These are phyloP conservation scores for Mythimna lalbum DNA, from an alignment of 2,888 invertebrate species.

Conservation along the genomic window DNA sequence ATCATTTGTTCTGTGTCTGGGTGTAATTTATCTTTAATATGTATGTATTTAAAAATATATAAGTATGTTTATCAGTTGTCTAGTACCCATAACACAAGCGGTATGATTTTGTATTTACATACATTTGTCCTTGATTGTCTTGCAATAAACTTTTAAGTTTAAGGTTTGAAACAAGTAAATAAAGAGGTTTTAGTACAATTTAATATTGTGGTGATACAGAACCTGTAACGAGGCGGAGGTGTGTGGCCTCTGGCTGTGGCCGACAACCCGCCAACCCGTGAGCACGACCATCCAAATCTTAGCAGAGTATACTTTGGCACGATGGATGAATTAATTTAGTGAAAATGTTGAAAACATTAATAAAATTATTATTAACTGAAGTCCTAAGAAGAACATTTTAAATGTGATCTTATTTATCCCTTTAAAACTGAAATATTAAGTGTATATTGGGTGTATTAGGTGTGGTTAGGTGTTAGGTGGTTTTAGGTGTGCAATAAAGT, in stretches of 20 bases:
- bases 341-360: neutral
- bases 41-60: too few relatives aligned
- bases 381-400: too few relatives aligned
- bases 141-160: conserved; percentile 75
- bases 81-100: too few relatives aligned
- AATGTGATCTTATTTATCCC: neutral
- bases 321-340: conserved; percentile 19
- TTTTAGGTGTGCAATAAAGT: too few relatives aligned
- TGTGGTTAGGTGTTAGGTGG: too few relatives aligned
- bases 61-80: too few relatives aligned
- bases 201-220: conserved; percentile 69
- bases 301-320: conserved; percentile 39
- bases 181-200: conserved; percentile 69
- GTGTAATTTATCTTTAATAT: too few relatives aligned
- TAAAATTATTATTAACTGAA: neutral
- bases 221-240: conserved; percentile 70
- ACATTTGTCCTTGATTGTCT: neutral
- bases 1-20: too few relatives aligned
- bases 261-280: conserved; percentile 63
- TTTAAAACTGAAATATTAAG: neutral
- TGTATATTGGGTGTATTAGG: too few relatives aligned
- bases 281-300: conserved; percentile 73
- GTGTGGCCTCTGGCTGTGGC: conserved; percentile 66
- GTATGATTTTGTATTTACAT: too few relatives aligned
- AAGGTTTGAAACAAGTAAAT: conserved; percentile 68